These are phyloP conservation scores for Empis livida DNA, from an alignment of 2,888 invertebrate species.

Conservation along the genomic window DNA sequence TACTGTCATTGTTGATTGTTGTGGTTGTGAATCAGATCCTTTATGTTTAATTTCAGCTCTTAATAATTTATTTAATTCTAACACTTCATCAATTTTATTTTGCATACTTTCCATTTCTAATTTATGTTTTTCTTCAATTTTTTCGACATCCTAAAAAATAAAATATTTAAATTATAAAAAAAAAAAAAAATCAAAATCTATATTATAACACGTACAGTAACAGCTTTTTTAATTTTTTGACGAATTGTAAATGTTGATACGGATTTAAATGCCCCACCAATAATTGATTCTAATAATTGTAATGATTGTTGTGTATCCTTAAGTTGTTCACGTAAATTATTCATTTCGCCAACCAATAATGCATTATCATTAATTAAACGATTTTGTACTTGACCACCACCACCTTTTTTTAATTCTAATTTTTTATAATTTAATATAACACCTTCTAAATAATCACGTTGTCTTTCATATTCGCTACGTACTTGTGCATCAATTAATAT, in stretches of 20 bases:
- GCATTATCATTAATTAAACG: slow-evolving; percentile 63
- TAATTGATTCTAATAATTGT: slow-evolving; percentile 54
- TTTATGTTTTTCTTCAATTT: slow-evolving; percentile 18
- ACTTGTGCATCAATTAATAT: slow-evolving; percentile 58
- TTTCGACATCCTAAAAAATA: slow-evolving; percentile 23
- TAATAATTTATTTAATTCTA: too few species aligned
- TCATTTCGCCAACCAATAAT: slow-evolving; percentile 57
- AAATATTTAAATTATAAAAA: background rate
- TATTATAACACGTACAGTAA: slow-evolving; percentile 33
- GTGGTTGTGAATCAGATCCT: too few species aligned
- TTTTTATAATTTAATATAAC: slow-evolving; percentile 20
- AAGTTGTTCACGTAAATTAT: slow-evolving; percentile 53
- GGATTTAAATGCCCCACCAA: slow-evolving; percentile 46
- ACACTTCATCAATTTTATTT: too few species aligned
- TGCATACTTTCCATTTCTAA: background rate
- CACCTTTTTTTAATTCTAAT: background rate
- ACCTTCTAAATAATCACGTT: slow-evolving; percentile 65
- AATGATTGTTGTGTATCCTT: slow-evolving; percentile 51
- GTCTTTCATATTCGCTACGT: slow-evolving; percentile 61
- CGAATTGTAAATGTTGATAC: slow-evolving; percentile 47
- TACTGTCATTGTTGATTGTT: too few species aligned
- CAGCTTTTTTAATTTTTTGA: slow-evolving; percentile 47
- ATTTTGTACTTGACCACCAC: background rate
- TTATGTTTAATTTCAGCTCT: too few species aligned
- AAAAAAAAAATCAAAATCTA: background rate